Evolutionary conservation across 35 echinoderm and acorn worm genomes (phyloP).

Genomic region (Apostichopus californicus): DNA sequence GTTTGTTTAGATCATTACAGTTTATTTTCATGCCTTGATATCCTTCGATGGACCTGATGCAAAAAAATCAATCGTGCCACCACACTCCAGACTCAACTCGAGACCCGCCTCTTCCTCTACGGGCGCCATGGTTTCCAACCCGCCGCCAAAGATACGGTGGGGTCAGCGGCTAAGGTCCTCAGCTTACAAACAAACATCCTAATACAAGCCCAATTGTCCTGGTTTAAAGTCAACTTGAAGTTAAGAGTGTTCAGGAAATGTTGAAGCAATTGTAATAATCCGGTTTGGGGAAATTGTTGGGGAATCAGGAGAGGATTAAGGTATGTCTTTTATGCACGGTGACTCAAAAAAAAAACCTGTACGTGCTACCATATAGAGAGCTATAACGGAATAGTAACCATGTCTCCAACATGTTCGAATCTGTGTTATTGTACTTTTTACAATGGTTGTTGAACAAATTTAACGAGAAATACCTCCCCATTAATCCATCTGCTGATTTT

Average conservation of each 20-base stretch:
- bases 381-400: background rate
- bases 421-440: constrained; percentile 43
- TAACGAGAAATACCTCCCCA: constrained; percentile 16
- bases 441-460: constrained; percentile 28
- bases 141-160: constrained; percentile 39
- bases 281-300: constrained; percentile 43
- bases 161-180: constrained; percentile 37
- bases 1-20: background rate
- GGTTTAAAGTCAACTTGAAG: constrained; percentile 40
- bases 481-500: background rate
- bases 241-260: constrained; percentile 31
- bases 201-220: constrained; percentile 50
- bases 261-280: constrained; percentile 22
- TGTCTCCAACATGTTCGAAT: background rate
- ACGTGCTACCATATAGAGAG: background rate
- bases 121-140: constrained; percentile 24
- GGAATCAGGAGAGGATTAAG: background rate
- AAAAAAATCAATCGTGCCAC: constrained; percentile 22
- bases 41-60: constrained; percentile 17
- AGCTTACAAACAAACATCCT: constrained; percentile 43
- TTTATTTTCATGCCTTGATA: background rate
- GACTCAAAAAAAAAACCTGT: constrained; percentile 18
- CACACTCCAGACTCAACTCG: constrained; percentile 9
- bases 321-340: constrained; percentile 8
- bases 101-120: constrained; percentile 32